A percentile compares a stretch with the other conserved stretches of the same genome.
These are phyloP conservation scores for Gallinago undulata DNA, from an alignment of 2,113 vertebrate species.

Conservation along the genomic window DNA sequence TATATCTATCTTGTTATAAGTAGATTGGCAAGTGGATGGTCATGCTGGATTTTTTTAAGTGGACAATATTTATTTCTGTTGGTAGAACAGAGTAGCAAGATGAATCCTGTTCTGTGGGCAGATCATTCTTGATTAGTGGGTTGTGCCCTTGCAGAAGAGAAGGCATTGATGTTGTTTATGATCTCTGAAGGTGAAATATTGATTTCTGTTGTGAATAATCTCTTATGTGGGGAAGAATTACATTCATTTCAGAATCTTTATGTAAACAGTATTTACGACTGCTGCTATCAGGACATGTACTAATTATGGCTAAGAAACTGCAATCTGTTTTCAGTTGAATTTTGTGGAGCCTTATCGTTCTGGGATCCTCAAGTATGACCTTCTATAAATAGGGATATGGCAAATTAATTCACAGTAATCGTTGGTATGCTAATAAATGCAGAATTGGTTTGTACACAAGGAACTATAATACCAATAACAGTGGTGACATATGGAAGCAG, in stretches of 20 bases:
- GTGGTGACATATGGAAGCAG: background rate
- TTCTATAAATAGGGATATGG: background rate
- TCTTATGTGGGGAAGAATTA: background rate
- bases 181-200: background rate
- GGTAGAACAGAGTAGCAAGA: background rate
- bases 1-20: background rate
- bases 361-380: background rate
- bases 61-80: background rate
- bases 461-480: background rate
- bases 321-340: background rate
- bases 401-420: background rate
- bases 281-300: background rate
- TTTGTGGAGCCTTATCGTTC: background rate
- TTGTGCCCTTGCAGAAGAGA: background rate
- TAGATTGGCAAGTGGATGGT: background rate
- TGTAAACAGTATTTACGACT: background rate
- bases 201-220: background rate
- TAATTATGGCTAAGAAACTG: background rate
- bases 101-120: accelerated
- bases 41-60: background rate
- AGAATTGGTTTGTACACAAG: accelerated
- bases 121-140: background rate
- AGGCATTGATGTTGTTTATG: background rate
- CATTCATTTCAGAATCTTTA: background rate
- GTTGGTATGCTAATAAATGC: background rate